Evolutionary conservation across 2,113 vertebrate species (phyloP).

Genomic region (Atractosteus spatula): DNA sequence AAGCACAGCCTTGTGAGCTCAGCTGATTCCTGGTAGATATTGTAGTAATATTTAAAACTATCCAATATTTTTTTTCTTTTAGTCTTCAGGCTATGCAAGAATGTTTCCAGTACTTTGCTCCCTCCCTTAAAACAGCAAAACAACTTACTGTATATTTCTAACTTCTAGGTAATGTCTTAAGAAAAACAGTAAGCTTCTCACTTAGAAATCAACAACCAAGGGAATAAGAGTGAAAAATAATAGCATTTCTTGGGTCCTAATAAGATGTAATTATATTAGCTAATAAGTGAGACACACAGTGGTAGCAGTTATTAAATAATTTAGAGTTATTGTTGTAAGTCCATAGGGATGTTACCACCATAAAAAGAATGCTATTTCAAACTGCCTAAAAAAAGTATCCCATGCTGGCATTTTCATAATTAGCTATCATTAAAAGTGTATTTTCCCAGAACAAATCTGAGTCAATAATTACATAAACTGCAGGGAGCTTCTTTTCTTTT

Average conservation of each 20-base stretch:
- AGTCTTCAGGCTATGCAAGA: not conserved
- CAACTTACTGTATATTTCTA: not conserved
- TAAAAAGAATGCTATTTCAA: conserved; percentile 20
- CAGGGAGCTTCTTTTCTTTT: conserved; percentile 20
- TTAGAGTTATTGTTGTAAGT: conserved; percentile 47
- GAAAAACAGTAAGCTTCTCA: conserved; percentile 24
- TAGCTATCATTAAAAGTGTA: conserved; percentile 42
- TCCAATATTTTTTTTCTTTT: not conserved
- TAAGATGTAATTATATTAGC: conserved; percentile 62
- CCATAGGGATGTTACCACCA: conserved; percentile 25
- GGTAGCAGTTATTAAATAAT: conserved; percentile 60
- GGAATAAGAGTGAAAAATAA: conserved; percentile 40
- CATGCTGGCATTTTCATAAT: conserved; percentile 48
- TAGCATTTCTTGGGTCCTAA: conserved; percentile 42
- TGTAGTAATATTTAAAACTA: not conserved
- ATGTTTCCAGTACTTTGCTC: not conserved
- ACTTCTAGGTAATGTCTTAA: conserved; percentile 12
- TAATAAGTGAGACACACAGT: conserved; percentile 55
- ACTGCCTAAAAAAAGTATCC: conserved; percentile 35
- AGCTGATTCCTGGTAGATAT: too few relatives aligned
- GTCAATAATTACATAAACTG: conserved; percentile 42
- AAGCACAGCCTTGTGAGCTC: too few relatives aligned
- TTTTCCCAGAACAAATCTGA: conserved; percentile 40
- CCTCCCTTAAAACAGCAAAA: not conserved
- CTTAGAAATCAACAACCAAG: conserved; percentile 25